Percentiles rank a stretch among this genome's conserved stretches.
Evolutionary conservation across 2,797 vertebrate species (phyloP).

Genomic region (Mycteria americana): DNA sequence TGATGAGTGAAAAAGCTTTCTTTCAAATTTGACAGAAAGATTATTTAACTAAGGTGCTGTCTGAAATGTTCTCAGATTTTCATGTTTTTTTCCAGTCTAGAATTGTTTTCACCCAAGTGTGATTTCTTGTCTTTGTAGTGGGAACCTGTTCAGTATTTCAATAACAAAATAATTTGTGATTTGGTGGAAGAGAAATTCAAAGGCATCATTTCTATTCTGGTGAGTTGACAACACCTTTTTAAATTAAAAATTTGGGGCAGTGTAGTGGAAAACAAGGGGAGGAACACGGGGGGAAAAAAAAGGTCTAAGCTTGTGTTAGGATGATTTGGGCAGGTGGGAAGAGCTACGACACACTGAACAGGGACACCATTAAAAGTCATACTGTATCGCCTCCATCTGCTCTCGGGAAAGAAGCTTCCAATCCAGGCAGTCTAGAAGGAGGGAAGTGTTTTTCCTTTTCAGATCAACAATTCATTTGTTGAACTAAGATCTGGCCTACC

Average conservation of each 20-base stretch:
- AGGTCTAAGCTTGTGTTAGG: background rate
- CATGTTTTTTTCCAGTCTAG: background rate
- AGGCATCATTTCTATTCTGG: constrained; percentile 97
- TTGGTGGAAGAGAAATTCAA: constrained; percentile 98
- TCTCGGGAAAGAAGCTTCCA: background rate
- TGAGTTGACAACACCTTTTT: constrained; percentile 62
- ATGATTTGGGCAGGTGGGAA: background rate
- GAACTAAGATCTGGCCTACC: background rate
- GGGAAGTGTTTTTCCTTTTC: background rate
- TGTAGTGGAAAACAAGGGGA: background rate
- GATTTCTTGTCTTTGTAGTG: constrained; percentile 79
- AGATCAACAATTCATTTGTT: background rate
- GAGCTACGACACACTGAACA: background rate
- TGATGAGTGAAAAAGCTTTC: background rate
- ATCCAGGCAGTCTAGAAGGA: background rate
- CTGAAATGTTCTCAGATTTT: background rate
- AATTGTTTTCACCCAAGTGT: background rate
- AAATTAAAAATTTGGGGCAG: background rate
- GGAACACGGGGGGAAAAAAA: background rate
- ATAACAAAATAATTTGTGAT: constrained; percentile 99
- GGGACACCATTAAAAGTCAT: background rate
- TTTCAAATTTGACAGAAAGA: background rate
- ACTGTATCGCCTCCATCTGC: background rate
- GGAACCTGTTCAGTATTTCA: constrained; percentile 97
- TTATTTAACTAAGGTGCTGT: background rate